Percentiles rank a stretch among this genome's conserved stretches.
Conservation (phyloP, 2,888 invertebrate genomes). For the Cheilosia vernalis region DNA sequence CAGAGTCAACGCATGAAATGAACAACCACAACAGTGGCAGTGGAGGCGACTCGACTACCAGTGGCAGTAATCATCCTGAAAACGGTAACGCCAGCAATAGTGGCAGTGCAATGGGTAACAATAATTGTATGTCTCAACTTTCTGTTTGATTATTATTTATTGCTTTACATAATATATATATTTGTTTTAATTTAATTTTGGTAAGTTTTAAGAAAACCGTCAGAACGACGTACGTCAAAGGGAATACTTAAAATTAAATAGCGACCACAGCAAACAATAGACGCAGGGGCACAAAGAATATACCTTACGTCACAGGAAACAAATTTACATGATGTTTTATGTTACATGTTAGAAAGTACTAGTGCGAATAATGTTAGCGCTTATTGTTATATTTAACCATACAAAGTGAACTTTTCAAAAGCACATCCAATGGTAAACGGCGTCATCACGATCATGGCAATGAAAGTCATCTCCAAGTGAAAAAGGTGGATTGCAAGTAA, state of each 20-base stretch:
- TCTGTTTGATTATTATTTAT: slow-evolving; percentile 3
- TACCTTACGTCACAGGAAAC: neutral
- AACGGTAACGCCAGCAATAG: slow-evolving; percentile 11
- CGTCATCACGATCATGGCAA: no score
- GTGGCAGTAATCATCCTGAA: slow-evolving; percentile 22
- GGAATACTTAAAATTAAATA: neutral
- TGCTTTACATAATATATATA: neutral
- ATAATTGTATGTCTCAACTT: slow-evolving; percentile 13
- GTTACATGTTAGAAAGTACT: no score
- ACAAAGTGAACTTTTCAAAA: no score
- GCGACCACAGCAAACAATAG: slow-evolving; percentile 12
- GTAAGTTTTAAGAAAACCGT: neutral
- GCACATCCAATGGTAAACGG: no score
- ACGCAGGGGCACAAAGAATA: neutral
- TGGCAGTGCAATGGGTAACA: slow-evolving; percentile 24
- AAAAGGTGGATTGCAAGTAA: no score
- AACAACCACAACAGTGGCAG: slow-evolving; percentile 1
- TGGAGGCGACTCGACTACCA: slow-evolving; percentile 1
- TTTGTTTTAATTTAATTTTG: slow-evolving; percentile 9
- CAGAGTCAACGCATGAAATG: neutral
- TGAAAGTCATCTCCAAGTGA: no score
- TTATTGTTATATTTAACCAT: no score
- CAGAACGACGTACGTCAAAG: neutral
- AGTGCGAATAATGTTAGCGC: no score
- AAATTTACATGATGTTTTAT: neutral